These are phyloP conservation scores for Microctenopoma stevenorrisi DNA, from an alignment of 2,797 vertebrate species.

Conservation along the genomic window DNA sequence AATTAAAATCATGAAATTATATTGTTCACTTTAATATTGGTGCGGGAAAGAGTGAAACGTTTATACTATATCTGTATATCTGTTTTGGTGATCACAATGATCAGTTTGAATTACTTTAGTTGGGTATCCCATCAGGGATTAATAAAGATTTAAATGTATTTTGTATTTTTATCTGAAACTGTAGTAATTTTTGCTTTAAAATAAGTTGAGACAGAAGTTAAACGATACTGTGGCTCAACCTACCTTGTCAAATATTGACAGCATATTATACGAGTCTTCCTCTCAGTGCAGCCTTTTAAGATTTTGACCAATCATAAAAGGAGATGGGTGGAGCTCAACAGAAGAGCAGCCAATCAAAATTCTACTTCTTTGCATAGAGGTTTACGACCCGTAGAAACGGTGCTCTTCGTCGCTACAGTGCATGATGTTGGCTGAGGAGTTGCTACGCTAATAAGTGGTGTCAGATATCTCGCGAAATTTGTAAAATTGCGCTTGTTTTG, in stretches of 20 bases:
- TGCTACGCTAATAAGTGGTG: slow-evolving; percentile 16
- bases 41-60: no score
- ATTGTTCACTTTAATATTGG: no score
- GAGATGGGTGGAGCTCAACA: slow-evolving; percentile 2
- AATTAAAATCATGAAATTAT: no score
- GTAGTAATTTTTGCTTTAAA: background rate
- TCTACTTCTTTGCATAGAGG: slow-evolving; percentile 30
- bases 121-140: no score
- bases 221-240: slow-evolving; percentile 65
- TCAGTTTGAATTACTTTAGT: no score
- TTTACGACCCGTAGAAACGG: slow-evolving; percentile 47
- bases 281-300: slow-evolving; percentile 16
- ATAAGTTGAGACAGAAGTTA: slow-evolving; percentile 8
- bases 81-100: no score
- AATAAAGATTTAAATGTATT: no score
- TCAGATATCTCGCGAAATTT: slow-evolving; percentile 7
- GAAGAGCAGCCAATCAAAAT: slow-evolving; percentile 68
- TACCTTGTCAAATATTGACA: slow-evolving; percentile 67
- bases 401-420: slow-evolving; percentile 47
- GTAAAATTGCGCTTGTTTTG: background rate
- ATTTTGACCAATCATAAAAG: slow-evolving; percentile 65
- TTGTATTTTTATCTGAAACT: no score
- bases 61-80: no score
- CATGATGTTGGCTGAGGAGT: slow-evolving; percentile 45
- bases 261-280: slow-evolving; percentile 31